Evolutionary conservation across 2,888 invertebrate species (phyloP), one percentile per base, ranked within the genome.

Genomic region (Andrena trimmerana): DNA sequence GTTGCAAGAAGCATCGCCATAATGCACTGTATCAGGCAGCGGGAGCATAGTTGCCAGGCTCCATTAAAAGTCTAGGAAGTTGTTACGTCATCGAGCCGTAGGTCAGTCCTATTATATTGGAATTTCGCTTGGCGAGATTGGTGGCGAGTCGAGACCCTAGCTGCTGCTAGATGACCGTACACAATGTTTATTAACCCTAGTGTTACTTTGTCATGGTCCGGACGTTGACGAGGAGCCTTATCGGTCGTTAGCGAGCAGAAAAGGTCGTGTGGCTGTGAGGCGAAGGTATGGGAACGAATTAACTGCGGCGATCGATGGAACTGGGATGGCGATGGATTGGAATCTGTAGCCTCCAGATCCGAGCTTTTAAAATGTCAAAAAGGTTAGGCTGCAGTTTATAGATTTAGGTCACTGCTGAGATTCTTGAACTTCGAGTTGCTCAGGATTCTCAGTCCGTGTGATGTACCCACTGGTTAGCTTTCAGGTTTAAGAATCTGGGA

Each of bases 101-200:
- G 93, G 93, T 93, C 93, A 92, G 92, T 90, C 89, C 90, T 89
- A 93, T 93, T 93, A 93, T 92, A 92, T 90, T 84, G 92, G 93
- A 92, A 93, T 93, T 92, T 91, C 84, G 84, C 90, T 78, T 20
- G 86, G 86, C 87, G 89, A 86, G 83, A 84, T 87, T 87, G 86
- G 83, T 83, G 85, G 69, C 85, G 84, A 78, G 78, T 74, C 71
- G 71, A 72, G 86, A 84, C 86, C 86, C 87, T 85, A 88, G 85
- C 89, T 86, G 84, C 84, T 83, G 72, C 78, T 69, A 73, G 81
- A 71, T 76, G 77, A 80, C 71, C 84, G 78, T 81, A 86, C 88
- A 91, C 90, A 91, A 92, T 92, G 90, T 90, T 91, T 92, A 92
- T 92, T 92, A 93, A 92, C 92, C 91, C 88, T 86, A 82, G 85